These are phyloP conservation scores for Blennius ocellaris DNA, from an alignment of 2,113 vertebrate species.

Conservation along the genomic window DNA sequence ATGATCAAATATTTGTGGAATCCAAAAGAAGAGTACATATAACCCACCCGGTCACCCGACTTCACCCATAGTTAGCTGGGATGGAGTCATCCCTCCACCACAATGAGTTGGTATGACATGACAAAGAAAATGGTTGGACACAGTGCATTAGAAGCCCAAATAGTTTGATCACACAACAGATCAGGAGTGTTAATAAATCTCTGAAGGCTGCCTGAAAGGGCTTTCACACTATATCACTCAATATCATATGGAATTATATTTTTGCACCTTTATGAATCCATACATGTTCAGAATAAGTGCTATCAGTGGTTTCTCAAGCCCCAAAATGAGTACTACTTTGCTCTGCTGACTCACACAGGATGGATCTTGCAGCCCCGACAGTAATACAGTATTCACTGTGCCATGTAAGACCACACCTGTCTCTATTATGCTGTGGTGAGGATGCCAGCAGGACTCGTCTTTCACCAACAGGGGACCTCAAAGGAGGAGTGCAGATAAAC, in stretches of 20 bases:
- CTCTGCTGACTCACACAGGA: constrained; percentile 44
- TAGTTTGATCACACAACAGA: constrained; percentile 11
- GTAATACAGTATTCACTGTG: constrained; percentile 29
- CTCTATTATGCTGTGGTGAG: constrained; percentile 33
- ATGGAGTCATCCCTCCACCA: too few species aligned
- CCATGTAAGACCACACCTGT: constrained; percentile 42
- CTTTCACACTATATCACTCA: constrained; percentile 5
- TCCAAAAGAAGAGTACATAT: too few species aligned
- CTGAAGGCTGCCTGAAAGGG: constrained; percentile 23
- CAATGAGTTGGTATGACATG: too few species aligned
- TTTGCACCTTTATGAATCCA: not conserved
- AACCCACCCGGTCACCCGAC: too few species aligned
- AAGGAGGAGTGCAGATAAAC: constrained; percentile 30
- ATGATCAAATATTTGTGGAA: constrained; percentile 17
- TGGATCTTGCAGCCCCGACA: constrained; percentile 37
- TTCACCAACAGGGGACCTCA: constrained; percentile 37
- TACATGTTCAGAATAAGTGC: constrained; percentile 6
- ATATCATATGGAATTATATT: not conserved
- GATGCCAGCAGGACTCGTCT: constrained; percentile 31
- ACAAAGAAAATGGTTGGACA: too few species aligned
- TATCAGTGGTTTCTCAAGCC: not conserved
- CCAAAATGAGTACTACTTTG: not conserved
- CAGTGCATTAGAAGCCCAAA: constrained; percentile 2
- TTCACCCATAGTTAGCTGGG: too few species aligned
- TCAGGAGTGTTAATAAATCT: constrained; percentile 22